Evolutionary conservation across 2,888 invertebrate genomes (phyloP), one percentile per base, ranked within the genome.

Genomic region (Monochamus alternatus): DNA sequence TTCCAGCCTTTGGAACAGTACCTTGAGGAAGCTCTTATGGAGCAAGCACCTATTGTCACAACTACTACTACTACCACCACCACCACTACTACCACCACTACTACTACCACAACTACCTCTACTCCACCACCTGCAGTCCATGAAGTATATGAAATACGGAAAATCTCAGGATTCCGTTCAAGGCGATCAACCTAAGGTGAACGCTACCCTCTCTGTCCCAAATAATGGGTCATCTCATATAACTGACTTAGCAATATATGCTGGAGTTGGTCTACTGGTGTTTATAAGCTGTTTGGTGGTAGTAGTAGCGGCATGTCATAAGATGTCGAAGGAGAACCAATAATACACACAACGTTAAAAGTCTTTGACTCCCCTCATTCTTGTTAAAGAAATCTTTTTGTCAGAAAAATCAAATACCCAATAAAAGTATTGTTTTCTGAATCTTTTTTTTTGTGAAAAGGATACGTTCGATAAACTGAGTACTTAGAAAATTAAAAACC

Each of bases 1-100:
- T 64, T 64, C 31, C 44, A 64, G 7, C 64, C 64, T 3, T 30
- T 64, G 30, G 64, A 64, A 44, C 30, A 64, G 12, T 64, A 64
- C 64, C 31, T 64, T 9, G 31, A 47, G 47, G 47, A 64, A 22
- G 64, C 64, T 10, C 64, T 47, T 30, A 0, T 64, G 9, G 47
- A 51, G 3, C 64, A 64, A 51, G 64, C 47, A 5, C 30, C 44
- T 2, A 47, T 64, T 47, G 4, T 47, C 22, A 64, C 64, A 1
- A 64, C 64, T 1, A 64, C 64, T 3, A 64, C 47, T 30, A 64
- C 55, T 2, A 55, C 64, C 1, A 64, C 64, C 2, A 64, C 64
- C 22, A 64, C 64, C 14, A 63, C 63, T 2, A 63, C 63, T 5
- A 64, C 38, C 38, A 38, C 64, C 22, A 1, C 22, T 1, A 22